Conservation (phyloP, 2,888 invertebrate genomes). For the Oxycera nigricornis region DNA sequence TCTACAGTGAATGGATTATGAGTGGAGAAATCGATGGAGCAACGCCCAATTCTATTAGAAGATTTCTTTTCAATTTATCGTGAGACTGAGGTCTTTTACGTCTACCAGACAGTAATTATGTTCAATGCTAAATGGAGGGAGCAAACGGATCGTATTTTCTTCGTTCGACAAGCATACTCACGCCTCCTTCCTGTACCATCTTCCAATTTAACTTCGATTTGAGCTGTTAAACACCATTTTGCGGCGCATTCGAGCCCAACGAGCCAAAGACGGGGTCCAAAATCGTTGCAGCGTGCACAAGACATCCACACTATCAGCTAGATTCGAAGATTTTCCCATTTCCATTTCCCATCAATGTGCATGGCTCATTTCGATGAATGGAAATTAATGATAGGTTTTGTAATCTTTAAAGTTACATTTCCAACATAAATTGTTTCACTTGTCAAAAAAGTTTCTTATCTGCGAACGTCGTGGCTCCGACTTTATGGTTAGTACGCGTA, state of each 20-base stretch:
- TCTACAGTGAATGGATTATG: too few relatives aligned
- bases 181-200: not conserved
- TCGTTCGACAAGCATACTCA: not conserved
- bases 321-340: too few relatives aligned
- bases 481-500: not conserved
- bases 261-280: not conserved
- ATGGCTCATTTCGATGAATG: not conserved
- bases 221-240: too few relatives aligned
- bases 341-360: not conserved
- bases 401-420: not conserved
- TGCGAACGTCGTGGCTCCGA: not conserved
- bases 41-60: too few relatives aligned
- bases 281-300: not conserved
- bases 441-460: conserved; percentile 2
- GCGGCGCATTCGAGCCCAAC: not conserved
- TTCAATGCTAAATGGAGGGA: too few relatives aligned
- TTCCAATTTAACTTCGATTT: not conserved
- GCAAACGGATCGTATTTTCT: too few relatives aligned
- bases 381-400: not conserved
- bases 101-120: too few relatives aligned
- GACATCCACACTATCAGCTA: too few relatives aligned
- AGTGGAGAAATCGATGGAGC: too few relatives aligned
- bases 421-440: conserved; percentile 6
- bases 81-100: too few relatives aligned
- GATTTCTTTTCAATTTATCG: too few relatives aligned